Evolutionary conservation across 2,888 invertebrate species (phyloP), one percentile per base, ranked within the genome.

Genomic region (Xylota sylvarum): DNA sequence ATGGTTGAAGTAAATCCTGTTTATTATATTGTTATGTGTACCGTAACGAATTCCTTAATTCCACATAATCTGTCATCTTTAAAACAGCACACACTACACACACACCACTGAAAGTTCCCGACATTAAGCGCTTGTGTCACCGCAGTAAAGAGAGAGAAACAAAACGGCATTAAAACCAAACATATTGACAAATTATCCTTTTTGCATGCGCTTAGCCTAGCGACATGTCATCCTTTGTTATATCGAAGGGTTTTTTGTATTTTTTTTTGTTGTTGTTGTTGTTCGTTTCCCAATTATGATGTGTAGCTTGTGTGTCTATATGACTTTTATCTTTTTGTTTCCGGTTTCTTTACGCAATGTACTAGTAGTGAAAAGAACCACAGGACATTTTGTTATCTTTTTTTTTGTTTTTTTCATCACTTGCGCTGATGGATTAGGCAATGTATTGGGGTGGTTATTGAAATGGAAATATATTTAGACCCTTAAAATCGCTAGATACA

Each of bases 21-120:
- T 70, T 79, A 83, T 78, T 67, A 67, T 60, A 60, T 67, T 78
- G 65, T 60, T 62, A 73, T 55, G 65, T 67, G 73, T 73, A 62
- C 67, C 79, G 62, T 55, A 78, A 79, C 83, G 65, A 73, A 72
- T 65, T 56, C 64, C 32, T 65, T 77, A 58, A 77, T 77, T 78
- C 72, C 62, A 73, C 60, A 73, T 73, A 83, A 79, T 83, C 78
- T 50, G 67, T 67, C 65, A 72, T 78, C 65, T 67, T 67, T 78
- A 60, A 83, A 83, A 78, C 35, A 65, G 50, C 37, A 27, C 14
- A 43, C 37, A 55, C 58, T 23, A 14, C 27, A 7, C 5, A 43
- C 0, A 40, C 35, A 4, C 6, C 9, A 7, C 2, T 9, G 10
- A 23, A 23, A 3, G 23, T 23, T 23, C 3, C 3, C 23, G 35